Evolutionary conservation across 2,113 vertebrate genomes (phyloP), one percentile per base, ranked within the genome.

Genomic region (Spizaetus ornatus): DNA sequence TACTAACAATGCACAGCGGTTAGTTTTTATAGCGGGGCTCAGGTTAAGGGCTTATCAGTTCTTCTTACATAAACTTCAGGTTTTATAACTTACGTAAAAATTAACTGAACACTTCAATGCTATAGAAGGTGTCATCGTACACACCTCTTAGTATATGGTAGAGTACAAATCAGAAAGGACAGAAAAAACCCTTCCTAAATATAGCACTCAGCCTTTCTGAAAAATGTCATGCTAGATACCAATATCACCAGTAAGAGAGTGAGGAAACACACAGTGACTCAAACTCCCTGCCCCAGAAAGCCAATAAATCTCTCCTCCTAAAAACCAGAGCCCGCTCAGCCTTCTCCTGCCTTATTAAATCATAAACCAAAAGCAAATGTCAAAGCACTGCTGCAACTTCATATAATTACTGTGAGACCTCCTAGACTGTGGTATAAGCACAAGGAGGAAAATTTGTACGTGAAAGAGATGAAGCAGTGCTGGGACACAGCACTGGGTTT

Each of bases 231-330:
- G 34, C 19, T 34, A 53, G n/a, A 76, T 31, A 56, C 12, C 25
- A 4, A 0, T 53, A 85, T 26, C 58, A 82, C n/a, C 74, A 74
- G 53, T 38, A 47, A 71, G 13, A 36, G 40, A 53, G 23, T 7
- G n/a, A 88, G 16, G 48, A 85, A 91, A 79, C 20, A 71, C 62
- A 67, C 10, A 73, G 29, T 56, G 77, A 82, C 90, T 53, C 3
- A 2, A 89, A 63, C 40, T 43, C 38, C 50, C 45, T 83, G 62
- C 16, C 70, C 32, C 59, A 95, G 25, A 88, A 93, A 86, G 63
- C 79, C 10, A 94, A 43, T 86, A 96, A 92, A 96, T 48, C 42
- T 94, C 66, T 91, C 52, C 63, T 90, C 56, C 86, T 88, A 77
- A 95, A 92, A 92, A 48, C 2, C 66, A 91, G 86, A 94, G 32